Evolutionary conservation across 1,140 invertebrate genomes (phyloP).

Genomic region (Penaeus vannamei): DNA sequence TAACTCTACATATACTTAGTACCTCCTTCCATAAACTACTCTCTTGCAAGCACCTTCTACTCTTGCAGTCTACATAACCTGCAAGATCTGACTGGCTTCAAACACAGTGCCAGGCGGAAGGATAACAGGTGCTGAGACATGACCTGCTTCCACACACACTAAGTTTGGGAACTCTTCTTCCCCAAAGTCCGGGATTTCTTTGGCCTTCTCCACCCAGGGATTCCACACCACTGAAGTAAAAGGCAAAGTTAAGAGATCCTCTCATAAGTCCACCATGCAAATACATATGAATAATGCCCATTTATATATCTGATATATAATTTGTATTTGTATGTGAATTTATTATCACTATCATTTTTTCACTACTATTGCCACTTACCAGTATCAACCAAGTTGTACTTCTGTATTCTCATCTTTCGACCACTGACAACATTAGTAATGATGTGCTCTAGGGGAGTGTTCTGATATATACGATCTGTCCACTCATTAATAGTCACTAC

Average conservation of each 20-base stretch:
- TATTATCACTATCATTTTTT: too few species aligned
- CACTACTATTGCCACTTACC: slow-evolving; percentile 72
- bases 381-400: slow-evolving; percentile 94
- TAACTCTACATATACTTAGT: too few species aligned
- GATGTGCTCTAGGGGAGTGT: slow-evolving; percentile 91
- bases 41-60: too few species aligned
- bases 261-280: not conserved
- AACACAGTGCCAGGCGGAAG: slow-evolving; percentile 89
- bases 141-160: slow-evolving; percentile 94
- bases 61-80: slow-evolving; percentile 76
- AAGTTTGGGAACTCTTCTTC: slow-evolving; percentile 96
- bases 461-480: slow-evolving; percentile 94
- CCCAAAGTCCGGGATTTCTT: slow-evolving; percentile 93
- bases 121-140: slow-evolving; percentile 87
- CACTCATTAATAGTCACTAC: slow-evolving; percentile 90
- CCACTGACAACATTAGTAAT: slow-evolving; percentile 94
- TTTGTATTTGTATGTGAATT: too few species aligned
- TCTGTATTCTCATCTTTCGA: slow-evolving; percentile 91
- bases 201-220: slow-evolving; percentile 93
- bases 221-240: slow-evolving; percentile 89
- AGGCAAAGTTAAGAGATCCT: not conserved
- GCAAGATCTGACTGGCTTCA: slow-evolving; percentile 88
- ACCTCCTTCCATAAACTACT: too few species aligned
- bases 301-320: too few species aligned
- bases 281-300: not conserved